A percentile compares a stretch with the other conserved stretches of the same genome.
phyloP scores from a whole-genome alignment of 2,113 vertebrate species.

The Chaetodon auriga region DNA sequence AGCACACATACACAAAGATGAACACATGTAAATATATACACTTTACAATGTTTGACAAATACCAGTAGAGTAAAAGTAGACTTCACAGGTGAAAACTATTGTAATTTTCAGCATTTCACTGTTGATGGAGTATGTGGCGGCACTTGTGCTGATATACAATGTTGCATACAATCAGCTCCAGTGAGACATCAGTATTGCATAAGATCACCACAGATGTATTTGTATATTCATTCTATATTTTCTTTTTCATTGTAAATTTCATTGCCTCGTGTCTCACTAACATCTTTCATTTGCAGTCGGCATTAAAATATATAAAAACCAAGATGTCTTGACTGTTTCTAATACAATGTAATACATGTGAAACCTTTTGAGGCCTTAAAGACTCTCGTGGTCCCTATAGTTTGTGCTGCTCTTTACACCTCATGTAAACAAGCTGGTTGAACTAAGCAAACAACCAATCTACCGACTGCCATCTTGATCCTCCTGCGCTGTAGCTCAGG shows the following conservation, averaged over 20 bases:
- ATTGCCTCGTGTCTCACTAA: background rate
- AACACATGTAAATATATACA: constrained; percentile 6
- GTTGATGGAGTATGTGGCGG: too few relatives aligned
- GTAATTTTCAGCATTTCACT: background rate
- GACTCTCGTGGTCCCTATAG: background rate
- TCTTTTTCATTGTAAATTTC: background rate
- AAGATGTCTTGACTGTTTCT: background rate
- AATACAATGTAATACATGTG: background rate
- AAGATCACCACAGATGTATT: background rate
- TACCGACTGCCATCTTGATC: background rate
- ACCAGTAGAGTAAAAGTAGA: background rate
- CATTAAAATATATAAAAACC: background rate
- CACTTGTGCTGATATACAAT: too few relatives aligned
- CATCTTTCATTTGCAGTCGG: background rate
- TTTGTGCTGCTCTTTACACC: background rate
- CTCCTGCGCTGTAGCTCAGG: background rate
- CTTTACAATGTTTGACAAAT: background rate
- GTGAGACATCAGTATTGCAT: background rate
- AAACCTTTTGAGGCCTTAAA: background rate
- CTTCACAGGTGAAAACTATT: background rate
- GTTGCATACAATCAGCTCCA: too few relatives aligned
- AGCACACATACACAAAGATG: background rate
- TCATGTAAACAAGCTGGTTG: background rate
- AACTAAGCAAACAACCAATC: background rate
- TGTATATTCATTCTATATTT: background rate